Conservation (phyloP, 2,797 vertebrate genomes). For the Enoplosus armatus region DNA sequence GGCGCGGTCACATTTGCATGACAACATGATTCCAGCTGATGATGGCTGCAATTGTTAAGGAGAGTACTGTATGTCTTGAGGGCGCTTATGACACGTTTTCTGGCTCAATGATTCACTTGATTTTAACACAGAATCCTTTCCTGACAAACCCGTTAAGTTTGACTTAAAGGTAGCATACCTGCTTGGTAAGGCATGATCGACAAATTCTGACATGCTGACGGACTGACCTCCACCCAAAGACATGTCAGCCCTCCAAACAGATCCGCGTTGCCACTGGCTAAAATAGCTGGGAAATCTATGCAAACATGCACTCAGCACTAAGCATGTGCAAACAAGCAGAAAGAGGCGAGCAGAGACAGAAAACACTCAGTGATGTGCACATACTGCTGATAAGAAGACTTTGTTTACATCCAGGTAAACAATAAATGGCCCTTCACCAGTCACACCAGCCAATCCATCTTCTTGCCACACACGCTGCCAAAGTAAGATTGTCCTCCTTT, state of each 20-base stretch:
- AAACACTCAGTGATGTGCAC: constrained; percentile 7
- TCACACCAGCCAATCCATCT: not conserved
- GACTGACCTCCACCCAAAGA: constrained; percentile 16
- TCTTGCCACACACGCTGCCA: not conserved
- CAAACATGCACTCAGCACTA: constrained; percentile 8
- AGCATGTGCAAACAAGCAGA: constrained; percentile 54
- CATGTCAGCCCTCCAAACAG: not conserved
- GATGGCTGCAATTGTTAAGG: not conserved
- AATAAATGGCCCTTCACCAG: constrained; percentile 16
- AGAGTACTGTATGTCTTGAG: constrained; percentile 2
- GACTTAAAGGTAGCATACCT: constrained; percentile 8
- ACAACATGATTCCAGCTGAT: constrained; percentile 6
- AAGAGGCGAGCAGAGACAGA: not conserved
- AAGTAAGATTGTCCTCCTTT: constrained; percentile 9
- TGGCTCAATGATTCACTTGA: constrained; percentile 31
- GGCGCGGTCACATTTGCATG: not conserved
- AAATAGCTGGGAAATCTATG: constrained; percentile 32
- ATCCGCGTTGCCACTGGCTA: constrained; percentile 12
- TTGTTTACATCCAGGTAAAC: constrained; percentile 36
- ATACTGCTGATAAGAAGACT: constrained; percentile 13
- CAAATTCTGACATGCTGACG: constrained; percentile 10
- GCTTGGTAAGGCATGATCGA: constrained; percentile 2
- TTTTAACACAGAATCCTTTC: constrained; percentile 11
- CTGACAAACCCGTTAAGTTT: constrained; percentile 48
- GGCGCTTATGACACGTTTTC: too few relatives aligned